Percentiles rank a stretch among this genome's conserved stretches.
Evolutionary conservation across 2,888 invertebrate species (phyloP).

Genomic region (Cristatella mucedo): DNA sequence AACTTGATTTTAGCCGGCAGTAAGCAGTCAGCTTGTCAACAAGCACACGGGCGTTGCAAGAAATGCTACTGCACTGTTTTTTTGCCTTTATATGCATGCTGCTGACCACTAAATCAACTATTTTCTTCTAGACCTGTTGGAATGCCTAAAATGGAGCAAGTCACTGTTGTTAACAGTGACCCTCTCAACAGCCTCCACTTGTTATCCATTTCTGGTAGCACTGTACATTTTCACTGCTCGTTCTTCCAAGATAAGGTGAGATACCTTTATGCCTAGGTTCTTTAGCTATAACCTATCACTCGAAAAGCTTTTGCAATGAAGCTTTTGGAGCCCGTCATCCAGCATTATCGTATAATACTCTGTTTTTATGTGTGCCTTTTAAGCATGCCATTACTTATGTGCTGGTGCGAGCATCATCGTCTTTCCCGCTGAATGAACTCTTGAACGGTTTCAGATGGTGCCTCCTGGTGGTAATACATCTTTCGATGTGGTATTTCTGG

Average conservation of each 20-base stretch:
- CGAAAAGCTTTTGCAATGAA: no score
- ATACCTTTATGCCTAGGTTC: neutral
- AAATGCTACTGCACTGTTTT: slow-evolving; percentile 11
- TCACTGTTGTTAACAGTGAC: slow-evolving; percentile 71
- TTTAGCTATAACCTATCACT: neutral
- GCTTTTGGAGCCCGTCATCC: no score
- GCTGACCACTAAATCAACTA: no score
- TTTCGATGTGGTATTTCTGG: slow-evolving; percentile 87
- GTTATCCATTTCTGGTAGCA: slow-evolving; percentile 81
- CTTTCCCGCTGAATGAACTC: neutral
- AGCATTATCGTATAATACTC: no score
- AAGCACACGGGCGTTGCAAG: no score
- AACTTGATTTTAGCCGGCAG: no score
- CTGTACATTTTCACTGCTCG: slow-evolving; percentile 87
- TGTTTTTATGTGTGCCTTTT: neutral
- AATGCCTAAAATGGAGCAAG: slow-evolving; percentile 65
- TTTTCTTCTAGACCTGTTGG: slow-evolving; percentile 57
- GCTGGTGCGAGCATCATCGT: neutral
- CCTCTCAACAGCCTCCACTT: slow-evolving; percentile 71
- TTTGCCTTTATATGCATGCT: no score
- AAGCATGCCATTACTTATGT: neutral
- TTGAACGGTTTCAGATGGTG: slow-evolving; percentile 50
- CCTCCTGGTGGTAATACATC: slow-evolving; percentile 79
- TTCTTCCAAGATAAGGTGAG: slow-evolving; percentile 85
- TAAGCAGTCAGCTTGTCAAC: no score